Conservation (phyloP, 2,113 vertebrate species). For the Craseonycteris thonglongyai region DNA sequence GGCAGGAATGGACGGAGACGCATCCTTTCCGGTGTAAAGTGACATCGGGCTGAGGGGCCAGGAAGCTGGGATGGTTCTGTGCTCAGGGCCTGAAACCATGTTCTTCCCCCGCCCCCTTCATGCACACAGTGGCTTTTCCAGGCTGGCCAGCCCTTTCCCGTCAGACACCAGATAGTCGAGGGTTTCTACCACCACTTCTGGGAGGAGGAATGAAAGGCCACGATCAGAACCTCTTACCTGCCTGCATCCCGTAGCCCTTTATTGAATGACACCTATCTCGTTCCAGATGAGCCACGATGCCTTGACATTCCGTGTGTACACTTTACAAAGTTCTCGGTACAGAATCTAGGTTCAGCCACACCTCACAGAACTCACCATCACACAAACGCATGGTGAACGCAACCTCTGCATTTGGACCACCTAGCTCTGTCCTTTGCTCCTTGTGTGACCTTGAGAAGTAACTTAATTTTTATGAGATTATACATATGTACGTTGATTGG, state of each 20-base stretch:
- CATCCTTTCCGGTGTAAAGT: background rate
- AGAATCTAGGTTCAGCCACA: background rate
- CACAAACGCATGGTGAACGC: background rate
- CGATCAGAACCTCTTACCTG: background rate
- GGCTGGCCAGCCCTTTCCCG: background rate
- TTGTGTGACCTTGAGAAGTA: background rate
- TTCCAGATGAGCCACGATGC: background rate
- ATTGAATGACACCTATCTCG: background rate
- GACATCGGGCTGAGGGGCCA: background rate
- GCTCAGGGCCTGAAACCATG: background rate
- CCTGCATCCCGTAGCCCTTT: background rate
- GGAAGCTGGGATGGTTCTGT: background rate
- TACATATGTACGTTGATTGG: background rate
- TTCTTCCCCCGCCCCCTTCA: no score
- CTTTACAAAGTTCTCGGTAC: background rate
- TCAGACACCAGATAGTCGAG: background rate
- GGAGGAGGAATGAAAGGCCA: background rate
- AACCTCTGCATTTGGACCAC: background rate
- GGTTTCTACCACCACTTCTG: background rate
- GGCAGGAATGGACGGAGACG: background rate
- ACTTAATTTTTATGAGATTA: constrained; percentile 15
- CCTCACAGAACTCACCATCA: background rate
- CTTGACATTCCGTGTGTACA: background rate
- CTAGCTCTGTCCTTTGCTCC: background rate
- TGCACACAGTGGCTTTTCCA: background rate